These are phyloP conservation scores for Ennomos quercinarius DNA, from an alignment of 2,888 invertebrate species.

Conservation along the genomic window DNA sequence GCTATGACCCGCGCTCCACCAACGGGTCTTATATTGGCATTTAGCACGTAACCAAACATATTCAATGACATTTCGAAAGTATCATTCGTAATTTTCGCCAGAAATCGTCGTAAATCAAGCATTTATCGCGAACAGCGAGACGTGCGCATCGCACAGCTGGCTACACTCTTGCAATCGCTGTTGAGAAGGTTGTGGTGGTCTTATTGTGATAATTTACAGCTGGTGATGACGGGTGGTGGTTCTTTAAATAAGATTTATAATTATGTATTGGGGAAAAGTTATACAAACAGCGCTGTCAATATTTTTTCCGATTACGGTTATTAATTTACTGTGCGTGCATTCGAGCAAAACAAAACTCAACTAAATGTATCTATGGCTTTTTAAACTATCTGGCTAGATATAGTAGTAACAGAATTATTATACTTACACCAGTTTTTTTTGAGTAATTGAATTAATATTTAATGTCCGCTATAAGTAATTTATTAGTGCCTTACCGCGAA, in stretches of 20 bases:
- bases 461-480: too few relatives aligned
- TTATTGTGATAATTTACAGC: conserved; percentile 20
- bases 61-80: conserved; percentile 42
- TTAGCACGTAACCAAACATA: conserved; percentile 43
- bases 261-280: not conserved
- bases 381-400: too few relatives aligned
- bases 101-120: conserved; percentile 54
- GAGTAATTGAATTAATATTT: too few relatives aligned
- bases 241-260: conserved; percentile 4
- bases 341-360: too few relatives aligned
- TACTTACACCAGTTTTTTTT: too few relatives aligned
- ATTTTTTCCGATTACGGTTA: not conserved
- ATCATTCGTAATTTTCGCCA: conserved; percentile 46
- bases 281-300: conserved; percentile 1
- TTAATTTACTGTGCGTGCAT: too few relatives aligned
- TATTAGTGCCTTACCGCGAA: too few relatives aligned
- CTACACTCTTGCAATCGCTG: not conserved
- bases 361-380: too few relatives aligned
- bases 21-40: conserved; percentile 41
- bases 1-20: conserved; percentile 41
- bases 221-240: conserved; percentile 9
- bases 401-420: too few relatives aligned
- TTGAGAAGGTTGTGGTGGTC: conserved; percentile 6
- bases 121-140: conserved; percentile 49
- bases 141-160: conserved; percentile 29